These are phyloP conservation scores for Dicerorhinus sumatrensis DNA, from an alignment of 2,113 vertebrate genomes.

Conservation along the genomic window DNA sequence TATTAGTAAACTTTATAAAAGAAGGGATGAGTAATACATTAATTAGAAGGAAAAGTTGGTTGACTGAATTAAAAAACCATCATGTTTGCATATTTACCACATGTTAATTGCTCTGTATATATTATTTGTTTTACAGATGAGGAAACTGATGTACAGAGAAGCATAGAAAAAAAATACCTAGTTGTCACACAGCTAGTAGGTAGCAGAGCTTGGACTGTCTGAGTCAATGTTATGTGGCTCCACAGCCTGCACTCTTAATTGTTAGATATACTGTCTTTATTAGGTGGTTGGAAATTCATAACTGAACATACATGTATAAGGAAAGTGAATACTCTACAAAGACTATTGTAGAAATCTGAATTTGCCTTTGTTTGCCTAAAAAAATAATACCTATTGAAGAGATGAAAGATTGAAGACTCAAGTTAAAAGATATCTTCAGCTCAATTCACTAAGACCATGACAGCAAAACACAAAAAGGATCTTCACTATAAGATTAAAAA, in stretches of 20 bases:
- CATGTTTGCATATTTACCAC: background rate
- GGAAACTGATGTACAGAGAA: background rate
- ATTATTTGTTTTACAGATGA: background rate
- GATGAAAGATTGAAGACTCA: background rate
- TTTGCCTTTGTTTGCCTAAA: constrained; percentile 5
- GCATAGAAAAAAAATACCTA: background rate
- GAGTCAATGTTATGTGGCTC: background rate
- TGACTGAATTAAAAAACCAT: background rate
- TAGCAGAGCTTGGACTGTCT: background rate
- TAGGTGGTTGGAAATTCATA: background rate
- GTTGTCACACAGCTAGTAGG: background rate
- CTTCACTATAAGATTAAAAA: background rate
- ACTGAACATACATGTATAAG: background rate
- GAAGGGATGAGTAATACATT: background rate
- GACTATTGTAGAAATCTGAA: background rate
- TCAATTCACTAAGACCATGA: background rate
- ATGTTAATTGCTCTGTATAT: background rate
- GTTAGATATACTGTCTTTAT: background rate
- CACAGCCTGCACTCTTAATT: background rate
- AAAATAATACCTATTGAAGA: background rate
- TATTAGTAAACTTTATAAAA: constrained; percentile 26
- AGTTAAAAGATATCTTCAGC: constrained; percentile 14
- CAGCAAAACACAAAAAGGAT: background rate
- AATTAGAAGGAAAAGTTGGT: background rate
- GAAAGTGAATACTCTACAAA: background rate